phyloP scores from a whole-genome alignment of 1,140 invertebrate species.

The Scaptomyza montana region DNA sequence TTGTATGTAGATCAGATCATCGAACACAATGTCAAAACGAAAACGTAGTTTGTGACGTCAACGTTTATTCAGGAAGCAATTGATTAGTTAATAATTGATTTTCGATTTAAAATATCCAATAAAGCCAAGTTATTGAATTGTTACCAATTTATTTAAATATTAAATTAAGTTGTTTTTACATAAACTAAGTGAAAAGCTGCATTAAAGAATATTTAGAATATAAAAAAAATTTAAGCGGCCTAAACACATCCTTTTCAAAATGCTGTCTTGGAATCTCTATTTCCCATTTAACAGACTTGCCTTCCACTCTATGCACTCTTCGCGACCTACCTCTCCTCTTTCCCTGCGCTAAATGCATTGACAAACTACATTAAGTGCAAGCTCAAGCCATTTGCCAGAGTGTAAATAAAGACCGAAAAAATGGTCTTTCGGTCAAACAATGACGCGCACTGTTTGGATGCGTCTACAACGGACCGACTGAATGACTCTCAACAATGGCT shows the following conservation, averaged over 20 bases:
- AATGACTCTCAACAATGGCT: conserved; percentile 48
- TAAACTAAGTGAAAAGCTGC: no score
- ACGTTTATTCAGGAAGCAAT: conserved; percentile 6
- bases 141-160: no score
- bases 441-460: conserved; percentile 37
- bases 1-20: not conserved
- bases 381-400: not conserved
- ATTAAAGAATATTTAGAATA: no score
- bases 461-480: conserved; percentile 23
- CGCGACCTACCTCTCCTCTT: not conserved
- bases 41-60: conserved; percentile 13
- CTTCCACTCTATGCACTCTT: not conserved
- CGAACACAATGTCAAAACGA: no score
- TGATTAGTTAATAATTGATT: no score
- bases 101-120: no score
- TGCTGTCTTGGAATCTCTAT: no score
- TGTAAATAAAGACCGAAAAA: conserved; percentile 23
- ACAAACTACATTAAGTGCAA: not conserved
- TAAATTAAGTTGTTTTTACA: no score
- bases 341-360: not conserved
- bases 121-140: no score
- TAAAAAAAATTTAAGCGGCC: no score
- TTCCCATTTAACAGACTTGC: no score
- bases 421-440: conserved; percentile 38
- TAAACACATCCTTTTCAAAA: no score